Evolutionary conservation across 2,888 invertebrate genomes (phyloP).

Genomic region (Callyntrura guangdongensis): DNA sequence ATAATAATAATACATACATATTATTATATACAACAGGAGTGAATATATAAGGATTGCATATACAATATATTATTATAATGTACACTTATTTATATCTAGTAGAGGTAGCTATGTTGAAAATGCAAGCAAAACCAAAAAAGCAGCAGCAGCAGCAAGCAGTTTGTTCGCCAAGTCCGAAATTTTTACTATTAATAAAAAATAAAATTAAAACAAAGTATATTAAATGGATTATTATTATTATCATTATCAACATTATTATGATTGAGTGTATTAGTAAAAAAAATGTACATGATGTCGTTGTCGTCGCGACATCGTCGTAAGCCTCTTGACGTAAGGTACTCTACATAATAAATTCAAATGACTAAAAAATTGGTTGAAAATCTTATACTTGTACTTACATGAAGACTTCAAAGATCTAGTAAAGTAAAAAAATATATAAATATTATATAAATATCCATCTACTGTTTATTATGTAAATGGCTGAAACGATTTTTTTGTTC

Average conservation of each 20-base stretch:
- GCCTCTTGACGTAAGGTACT: not conserved
- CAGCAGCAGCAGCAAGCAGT: slow-evolving; percentile 40
- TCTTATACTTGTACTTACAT: too few species aligned
- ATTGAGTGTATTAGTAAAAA: not conserved
- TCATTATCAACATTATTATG: not conserved
- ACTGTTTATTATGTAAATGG: too few species aligned
- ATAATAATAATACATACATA: not conserved
- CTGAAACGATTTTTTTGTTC: too few species aligned
- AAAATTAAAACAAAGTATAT: not conserved
- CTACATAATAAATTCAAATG: not conserved
- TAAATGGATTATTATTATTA: not conserved
- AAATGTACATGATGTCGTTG: not conserved
- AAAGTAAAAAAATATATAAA: too few species aligned
- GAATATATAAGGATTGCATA: not conserved
- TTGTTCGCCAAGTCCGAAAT: slow-evolving; percentile 52
- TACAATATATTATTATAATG: slow-evolving; percentile 6
- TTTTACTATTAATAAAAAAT: slow-evolving; percentile 50
- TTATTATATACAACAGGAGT: not conserved
- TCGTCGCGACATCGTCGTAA: too few species aligned
- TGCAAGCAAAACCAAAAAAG: not conserved
- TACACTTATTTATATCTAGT: not conserved
- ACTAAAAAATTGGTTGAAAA: not conserved
- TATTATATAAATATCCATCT: too few species aligned
- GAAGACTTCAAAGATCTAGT: too few species aligned
- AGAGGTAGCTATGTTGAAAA: not conserved